Conservation (phyloP, 1,140 invertebrate genomes). For the Leptopilina clavipes region DNA sequence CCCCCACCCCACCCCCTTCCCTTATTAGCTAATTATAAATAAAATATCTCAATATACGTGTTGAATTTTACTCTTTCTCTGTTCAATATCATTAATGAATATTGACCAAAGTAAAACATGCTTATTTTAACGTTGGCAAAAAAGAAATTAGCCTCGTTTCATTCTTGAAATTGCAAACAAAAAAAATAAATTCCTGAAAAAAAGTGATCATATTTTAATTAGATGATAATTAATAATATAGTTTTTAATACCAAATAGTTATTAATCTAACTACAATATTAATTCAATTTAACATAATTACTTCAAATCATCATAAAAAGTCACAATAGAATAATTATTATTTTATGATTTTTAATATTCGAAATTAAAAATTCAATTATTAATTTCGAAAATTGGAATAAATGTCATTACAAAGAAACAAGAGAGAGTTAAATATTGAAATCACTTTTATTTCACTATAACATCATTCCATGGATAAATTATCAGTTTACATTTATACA, state of each 20-base stretch:
- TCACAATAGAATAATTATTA: too few species aligned
- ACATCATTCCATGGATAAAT: constrained; percentile 72
- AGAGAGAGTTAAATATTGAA: constrained; percentile 68
- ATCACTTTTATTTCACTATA: constrained; percentile 73
- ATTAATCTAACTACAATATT: background rate
- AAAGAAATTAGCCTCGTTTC: background rate
- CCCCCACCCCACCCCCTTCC: constrained; percentile 36
- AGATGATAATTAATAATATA: too few species aligned
- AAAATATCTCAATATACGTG: constrained; percentile 45
- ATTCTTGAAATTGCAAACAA: background rate
- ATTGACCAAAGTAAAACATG: background rate
- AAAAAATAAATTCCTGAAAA: background rate
- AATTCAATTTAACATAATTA: too few species aligned
- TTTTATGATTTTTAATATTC: too few species aligned
- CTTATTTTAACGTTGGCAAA: too few species aligned
- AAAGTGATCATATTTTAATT: too few species aligned
- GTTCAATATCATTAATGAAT: constrained; percentile 9
- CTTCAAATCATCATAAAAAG: too few species aligned
- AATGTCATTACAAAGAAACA: constrained; percentile 22
- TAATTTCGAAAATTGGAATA: background rate
- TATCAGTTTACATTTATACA: constrained; percentile 75
- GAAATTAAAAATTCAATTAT: too few species aligned
- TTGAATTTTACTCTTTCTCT: constrained; percentile 13
- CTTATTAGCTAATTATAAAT: constrained; percentile 64
- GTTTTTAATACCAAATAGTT: too few species aligned